Base-by-base conservation (phyloP, 2,888 invertebrate species). In the Cyrtodaria siliqua region DNA sequence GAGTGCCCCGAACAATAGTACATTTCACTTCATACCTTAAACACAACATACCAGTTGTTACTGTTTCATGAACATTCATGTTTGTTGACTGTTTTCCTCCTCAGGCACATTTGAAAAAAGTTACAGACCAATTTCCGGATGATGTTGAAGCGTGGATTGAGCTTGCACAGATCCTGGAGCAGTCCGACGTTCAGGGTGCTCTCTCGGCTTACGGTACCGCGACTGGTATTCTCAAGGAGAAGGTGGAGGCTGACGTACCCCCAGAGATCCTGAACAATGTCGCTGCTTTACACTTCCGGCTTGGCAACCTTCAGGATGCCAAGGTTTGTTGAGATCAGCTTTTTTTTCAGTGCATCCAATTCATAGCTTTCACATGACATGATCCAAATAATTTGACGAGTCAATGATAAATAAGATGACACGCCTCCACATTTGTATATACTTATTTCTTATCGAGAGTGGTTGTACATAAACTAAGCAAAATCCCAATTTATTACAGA, bases 101-200 rank as follows among this genome's bases (percentile, higher is more conserved):
- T 8, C 77, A 97, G 92, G 97, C 96, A 87, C 97, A 98, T 93
- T 94, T 99, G 61, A 96, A 97, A 91, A 99, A 99, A 94, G 94
- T 94, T 16, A 98, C 99, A 0, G 98, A 98, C 91, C 97, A 98
- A 93, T 98, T 97, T 92, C 98, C 99, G 0, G 99, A 99, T 87
- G 99, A 99, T 93, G 97, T 99, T 1, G 99, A 99, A 93, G 99
- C 99, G 0, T 99, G 99, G 99, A 99, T 99, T 86, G 99, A 99
- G 92, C 94, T 99, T 82, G 99, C 99, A 0, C 99, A 99, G 94
- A 98, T 99, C 92, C 94, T 99, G 79, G 99, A 99, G 92, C 97
- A 98, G 91, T 96, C 96, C 85, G 99, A 99, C 94, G 94, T 92
- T 0, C 95, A 96, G 94, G 96, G 96, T 55, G 97, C 99, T 0